These are phyloP conservation scores for Drosophila anomalata DNA, from an alignment of 2,888 invertebrate genomes.

Conservation along the genomic window DNA sequence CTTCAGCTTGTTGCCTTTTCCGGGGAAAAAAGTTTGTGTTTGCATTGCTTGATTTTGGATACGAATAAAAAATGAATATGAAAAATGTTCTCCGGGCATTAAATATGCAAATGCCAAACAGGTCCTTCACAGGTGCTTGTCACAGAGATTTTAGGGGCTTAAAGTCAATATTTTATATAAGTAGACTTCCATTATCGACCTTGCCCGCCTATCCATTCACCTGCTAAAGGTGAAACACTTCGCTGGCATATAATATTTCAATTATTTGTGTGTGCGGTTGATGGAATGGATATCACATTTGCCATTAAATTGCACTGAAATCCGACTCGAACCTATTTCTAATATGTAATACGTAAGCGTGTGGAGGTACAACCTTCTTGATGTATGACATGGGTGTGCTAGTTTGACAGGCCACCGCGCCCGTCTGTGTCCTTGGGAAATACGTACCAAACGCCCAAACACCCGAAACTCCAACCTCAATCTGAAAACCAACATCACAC, in stretches of 20 bases:
- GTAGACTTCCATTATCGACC: constrained; percentile 29
- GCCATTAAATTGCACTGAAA: constrained; percentile 46
- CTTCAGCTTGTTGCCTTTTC: constrained; percentile 50
- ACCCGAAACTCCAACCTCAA: background rate
- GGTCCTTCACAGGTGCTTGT: constrained; percentile 15
- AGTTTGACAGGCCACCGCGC: constrained; percentile 34
- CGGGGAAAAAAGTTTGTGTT: constrained; percentile 28
- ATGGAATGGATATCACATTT: constrained; percentile 26
- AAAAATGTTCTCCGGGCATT: constrained; percentile 50
- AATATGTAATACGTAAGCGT: constrained; percentile 11
- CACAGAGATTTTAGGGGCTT: constrained; percentile 29
- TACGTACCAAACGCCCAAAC: background rate
- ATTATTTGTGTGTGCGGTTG: constrained; percentile 39
- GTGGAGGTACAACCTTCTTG: constrained; percentile 10
- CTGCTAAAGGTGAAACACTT: constrained; percentile 17
- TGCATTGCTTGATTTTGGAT: constrained; percentile 54
- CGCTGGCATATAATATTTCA: constrained; percentile 37
- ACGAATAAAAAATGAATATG: constrained; percentile 45
- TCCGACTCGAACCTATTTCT: constrained; percentile 9
- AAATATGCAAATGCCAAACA: constrained; percentile 64
- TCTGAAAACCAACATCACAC: background rate
- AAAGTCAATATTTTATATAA: constrained; percentile 31
- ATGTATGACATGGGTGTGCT: constrained; percentile 48
- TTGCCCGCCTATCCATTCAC: constrained; percentile 20
- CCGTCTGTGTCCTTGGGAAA: constrained; percentile 26